phyloP scores from a whole-genome alignment of 2,888 invertebrate genomes.

The Epirrhoe tristata region DNA sequence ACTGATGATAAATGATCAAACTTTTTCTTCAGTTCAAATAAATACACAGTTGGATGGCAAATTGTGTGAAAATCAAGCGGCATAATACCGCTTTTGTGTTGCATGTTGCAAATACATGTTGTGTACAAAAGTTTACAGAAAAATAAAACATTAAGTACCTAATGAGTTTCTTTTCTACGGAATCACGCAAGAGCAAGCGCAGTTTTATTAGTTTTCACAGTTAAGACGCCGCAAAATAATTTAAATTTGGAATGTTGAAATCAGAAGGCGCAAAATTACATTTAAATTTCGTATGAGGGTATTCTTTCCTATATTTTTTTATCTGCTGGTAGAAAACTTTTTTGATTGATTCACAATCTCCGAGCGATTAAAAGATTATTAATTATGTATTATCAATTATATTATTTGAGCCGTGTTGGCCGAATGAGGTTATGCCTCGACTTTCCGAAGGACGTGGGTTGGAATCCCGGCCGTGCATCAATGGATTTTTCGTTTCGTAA shows the following conservation, averaged over 20 bases:
- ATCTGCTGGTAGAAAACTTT: no score
- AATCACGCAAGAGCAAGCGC: background rate
- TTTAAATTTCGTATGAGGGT: background rate
- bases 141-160: background rate
- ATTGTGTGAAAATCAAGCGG: background rate
- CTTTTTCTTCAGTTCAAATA: conserved; percentile 31
- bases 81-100: background rate
- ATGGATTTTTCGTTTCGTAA: no score
- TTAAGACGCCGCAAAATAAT: background rate
- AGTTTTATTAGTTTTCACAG: background rate
- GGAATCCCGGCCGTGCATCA: no score
- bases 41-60: conserved; percentile 5
- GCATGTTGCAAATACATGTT: background rate
- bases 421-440: no score
- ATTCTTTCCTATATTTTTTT: no score
- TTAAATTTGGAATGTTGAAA: background rate
- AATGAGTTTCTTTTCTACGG: background rate
- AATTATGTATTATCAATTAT: no score
- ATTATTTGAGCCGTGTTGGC: no score
- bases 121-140: background rate
- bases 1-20: conserved; percentile 40
- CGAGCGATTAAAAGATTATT: no score
- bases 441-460: no score
- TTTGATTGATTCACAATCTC: no score
- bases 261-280: background rate